Evolutionary conservation across 2,888 invertebrate genomes (phyloP).

Genomic region (Drosophila siamana): DNA sequence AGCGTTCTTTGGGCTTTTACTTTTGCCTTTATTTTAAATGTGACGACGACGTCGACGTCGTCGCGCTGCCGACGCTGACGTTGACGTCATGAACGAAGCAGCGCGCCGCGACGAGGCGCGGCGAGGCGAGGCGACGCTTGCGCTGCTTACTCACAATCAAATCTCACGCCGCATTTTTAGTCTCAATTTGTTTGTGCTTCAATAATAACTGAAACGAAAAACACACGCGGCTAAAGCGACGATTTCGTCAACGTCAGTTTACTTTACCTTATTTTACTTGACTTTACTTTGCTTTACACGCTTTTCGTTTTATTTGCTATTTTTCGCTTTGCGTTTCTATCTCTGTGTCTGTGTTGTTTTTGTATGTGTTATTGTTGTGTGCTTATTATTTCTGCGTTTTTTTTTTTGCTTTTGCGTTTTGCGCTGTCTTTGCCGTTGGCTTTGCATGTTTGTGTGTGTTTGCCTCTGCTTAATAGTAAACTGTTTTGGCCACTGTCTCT

Average conservation of each 20-base stretch:
- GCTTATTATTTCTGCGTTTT: conserved; percentile 20
- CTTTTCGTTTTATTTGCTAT: conserved; percentile 35
- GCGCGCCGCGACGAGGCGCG: background rate
- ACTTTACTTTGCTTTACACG: conserved; percentile 38
- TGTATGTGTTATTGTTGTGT: conserved; percentile 20
- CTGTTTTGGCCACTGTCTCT: conserved; percentile 32
- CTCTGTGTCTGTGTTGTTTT: too few species aligned
- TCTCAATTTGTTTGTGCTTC: conserved; percentile 83
- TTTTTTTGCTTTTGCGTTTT: conserved; percentile 16
- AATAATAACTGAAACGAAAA: conserved; percentile 82
- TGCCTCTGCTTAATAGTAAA: conserved; percentile 52
- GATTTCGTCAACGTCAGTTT: conserved; percentile 75
- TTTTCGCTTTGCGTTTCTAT: conserved; percentile 21
- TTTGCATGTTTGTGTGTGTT: conserved; percentile 54
- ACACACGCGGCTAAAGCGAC: conserved; percentile 77
- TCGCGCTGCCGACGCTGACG: conserved; percentile 28
- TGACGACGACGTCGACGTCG: conserved; percentile 52
- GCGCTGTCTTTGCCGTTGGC: conserved; percentile 53
- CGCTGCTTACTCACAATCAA: conserved; percentile 83
- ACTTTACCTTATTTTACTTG: conserved; percentile 54
- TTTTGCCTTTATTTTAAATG: conserved; percentile 68
- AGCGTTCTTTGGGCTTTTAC: conserved; percentile 58
- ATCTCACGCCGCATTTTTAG: conserved; percentile 83
- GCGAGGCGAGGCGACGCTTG: conserved; percentile 63
- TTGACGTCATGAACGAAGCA: conserved; percentile 30